Evolutionary conservation across 2,888 invertebrate species (phyloP).

Genomic region (Malthinus flaveolus): DNA sequence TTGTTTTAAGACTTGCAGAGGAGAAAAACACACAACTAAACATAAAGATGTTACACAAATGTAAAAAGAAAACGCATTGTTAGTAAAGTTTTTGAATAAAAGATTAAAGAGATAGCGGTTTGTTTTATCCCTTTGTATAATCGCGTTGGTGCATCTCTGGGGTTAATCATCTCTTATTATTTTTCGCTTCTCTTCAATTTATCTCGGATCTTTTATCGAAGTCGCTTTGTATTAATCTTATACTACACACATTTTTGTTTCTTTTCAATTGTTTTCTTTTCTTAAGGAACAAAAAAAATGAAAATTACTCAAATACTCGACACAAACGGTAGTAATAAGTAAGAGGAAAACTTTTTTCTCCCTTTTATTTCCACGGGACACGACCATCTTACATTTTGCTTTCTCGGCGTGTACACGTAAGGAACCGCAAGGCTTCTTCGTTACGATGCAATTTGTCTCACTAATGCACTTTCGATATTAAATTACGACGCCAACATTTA

Average conservation of each 20-base stretch:
- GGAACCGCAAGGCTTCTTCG: conserved; percentile 23
- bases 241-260: conserved; percentile 16
- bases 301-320: not conserved
- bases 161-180: conserved; percentile 38
- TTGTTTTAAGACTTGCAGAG: conserved; percentile 23
- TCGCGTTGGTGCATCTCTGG: conserved; percentile 34
- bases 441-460: conserved; percentile 36
- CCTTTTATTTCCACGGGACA: conserved; percentile 37
- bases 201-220: conserved; percentile 28
- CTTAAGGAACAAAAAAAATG: not conserved
- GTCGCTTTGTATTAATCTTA: conserved; percentile 24
- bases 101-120: conserved; percentile 37
- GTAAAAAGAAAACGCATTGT: conserved; percentile 30
- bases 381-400: conserved; percentile 15
- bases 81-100: conserved; percentile 36
- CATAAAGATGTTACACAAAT: conserved; percentile 33
- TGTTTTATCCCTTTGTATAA: conserved; percentile 37
- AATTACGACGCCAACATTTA: conserved; percentile 29
- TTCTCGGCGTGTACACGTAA: conserved; percentile 14
- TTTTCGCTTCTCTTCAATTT: conserved; percentile 32
- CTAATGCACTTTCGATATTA: conserved; percentile 39
- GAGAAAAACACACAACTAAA: conserved; percentile 19
- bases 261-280: conserved; percentile 12
- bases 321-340: not conserved
- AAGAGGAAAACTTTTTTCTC: conserved; percentile 16